These are phyloP conservation scores for Cyprinella venusta DNA, from an alignment of 2,797 vertebrate species.

Conservation along the genomic window DNA sequence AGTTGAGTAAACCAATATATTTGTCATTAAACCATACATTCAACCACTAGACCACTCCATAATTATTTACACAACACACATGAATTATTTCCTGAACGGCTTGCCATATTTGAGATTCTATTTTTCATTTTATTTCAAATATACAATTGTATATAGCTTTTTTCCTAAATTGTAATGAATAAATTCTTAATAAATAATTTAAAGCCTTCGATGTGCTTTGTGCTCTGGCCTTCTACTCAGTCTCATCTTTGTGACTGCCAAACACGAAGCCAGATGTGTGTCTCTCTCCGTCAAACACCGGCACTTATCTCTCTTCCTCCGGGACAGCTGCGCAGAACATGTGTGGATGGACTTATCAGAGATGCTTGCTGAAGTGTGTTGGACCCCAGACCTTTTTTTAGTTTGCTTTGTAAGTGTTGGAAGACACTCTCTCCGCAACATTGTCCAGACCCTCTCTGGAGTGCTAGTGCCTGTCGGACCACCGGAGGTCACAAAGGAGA, in stretches of 20 bases:
- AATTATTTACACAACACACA: too few relatives aligned
- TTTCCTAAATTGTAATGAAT: too few relatives aligned
- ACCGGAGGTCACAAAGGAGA: slow-evolving; percentile 65
- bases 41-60: too few relatives aligned
- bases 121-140: not conserved
- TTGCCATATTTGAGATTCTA: too few relatives aligned
- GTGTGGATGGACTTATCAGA: slow-evolving; percentile 78
- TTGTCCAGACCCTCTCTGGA: slow-evolving; percentile 77
- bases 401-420: slow-evolving; percentile 66
- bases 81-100: too few relatives aligned
- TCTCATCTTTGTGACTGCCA: slow-evolving; percentile 23
- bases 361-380: slow-evolving; percentile 75
- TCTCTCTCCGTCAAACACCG: slow-evolving; percentile 52
- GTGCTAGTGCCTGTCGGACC: slow-evolving; percentile 64
- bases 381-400: slow-evolving; percentile 71
- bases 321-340: slow-evolving; percentile 68
- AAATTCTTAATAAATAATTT: not conserved
- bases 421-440: slow-evolving; percentile 76
- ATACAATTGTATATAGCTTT: too few relatives aligned
- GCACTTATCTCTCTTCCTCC: slow-evolving; percentile 62
- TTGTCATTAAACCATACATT: too few relatives aligned
- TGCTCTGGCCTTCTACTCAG: not conserved
- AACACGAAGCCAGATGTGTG: slow-evolving; percentile 72
- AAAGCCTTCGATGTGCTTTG: not conserved
- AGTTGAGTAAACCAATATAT: too few relatives aligned